Base-by-base conservation (phyloP, 2,113 vertebrate species). In the Morphnarchus princeps region DNA sequence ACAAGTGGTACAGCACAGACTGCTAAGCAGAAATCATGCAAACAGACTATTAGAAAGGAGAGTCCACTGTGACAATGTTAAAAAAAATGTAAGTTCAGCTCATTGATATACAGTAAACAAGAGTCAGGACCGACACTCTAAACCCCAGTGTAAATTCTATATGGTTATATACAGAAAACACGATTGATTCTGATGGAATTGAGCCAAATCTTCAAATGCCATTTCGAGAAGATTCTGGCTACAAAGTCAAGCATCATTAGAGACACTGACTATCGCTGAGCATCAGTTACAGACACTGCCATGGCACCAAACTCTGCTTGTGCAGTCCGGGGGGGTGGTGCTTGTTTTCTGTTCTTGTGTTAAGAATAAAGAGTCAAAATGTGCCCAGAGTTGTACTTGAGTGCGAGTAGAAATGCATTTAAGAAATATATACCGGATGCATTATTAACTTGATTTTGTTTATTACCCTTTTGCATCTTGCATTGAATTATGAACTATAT, bases 401-500 rank as follows among this genome's bases (percentile, higher is more conserved):
- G 22, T 43, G 42, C 3, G 31, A 72, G 15, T 4, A 92, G 40
- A 76, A 84, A 79, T 5, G 25, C 47, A 34, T 71, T 85, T 71
- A 90, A 87, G 54, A 93, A 82, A 85, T 52, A 81, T 1, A 2
- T 8, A 54, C 38, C 26, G 70, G 50, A 78, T 42, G 15, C 34
- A 38, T 72, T 78, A 87, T 80, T 57, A 81, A 88, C 61, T 36
- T 8, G 1, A 36, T 49, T 84, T 87, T 62, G 31, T 82, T 91
- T 72, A 78, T 28, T 69, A 58, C 20, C 17, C 40, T 78, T 83
- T 73, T 87, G 43, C 57, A 31, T 83, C 42, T 63, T 70, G 65
- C 47, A 47, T 6, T 92, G 82, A 92, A 84, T 93, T 91, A 82
- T 78, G 59, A 94, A 65, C 61, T 31, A 8, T 24, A 71, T 65